Percentiles rank a stretch among this genome's conserved stretches.
Evolutionary conservation across 2,113 vertebrate species (phyloP).

Genomic region (Rhodinocichla rosea): DNA sequence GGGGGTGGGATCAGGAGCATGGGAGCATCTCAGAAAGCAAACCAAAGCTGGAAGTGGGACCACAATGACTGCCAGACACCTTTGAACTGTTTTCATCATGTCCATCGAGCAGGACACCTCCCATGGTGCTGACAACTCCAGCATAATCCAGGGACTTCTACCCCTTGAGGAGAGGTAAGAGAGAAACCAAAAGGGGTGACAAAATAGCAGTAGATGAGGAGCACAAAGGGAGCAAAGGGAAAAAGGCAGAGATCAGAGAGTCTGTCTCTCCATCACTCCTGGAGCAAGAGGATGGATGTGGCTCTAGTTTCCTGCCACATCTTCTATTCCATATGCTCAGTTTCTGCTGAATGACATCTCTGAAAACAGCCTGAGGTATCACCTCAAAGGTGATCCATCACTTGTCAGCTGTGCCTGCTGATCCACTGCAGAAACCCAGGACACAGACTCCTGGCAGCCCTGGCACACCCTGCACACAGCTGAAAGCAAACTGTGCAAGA

Average conservation of each 20-base stretch:
- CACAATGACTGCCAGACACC: background rate
- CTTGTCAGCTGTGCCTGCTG: background rate
- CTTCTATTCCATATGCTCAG: background rate
- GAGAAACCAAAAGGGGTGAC: background rate
- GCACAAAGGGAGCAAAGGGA: background rate
- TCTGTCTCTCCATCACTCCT: background rate
- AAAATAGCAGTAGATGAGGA: background rate
- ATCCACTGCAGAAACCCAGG: background rate
- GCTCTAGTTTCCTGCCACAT: background rate
- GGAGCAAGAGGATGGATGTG: background rate
- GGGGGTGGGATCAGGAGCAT: background rate
- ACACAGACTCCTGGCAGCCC: background rate
- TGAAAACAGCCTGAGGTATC: background rate
- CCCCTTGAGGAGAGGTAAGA: background rate
- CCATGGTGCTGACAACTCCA: background rate
- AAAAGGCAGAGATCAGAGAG: background rate
- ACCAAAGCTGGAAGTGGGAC: background rate
- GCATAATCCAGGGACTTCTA: background rate
- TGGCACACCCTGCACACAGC: background rate
- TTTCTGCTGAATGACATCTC: background rate
- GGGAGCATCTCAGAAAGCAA: background rate
- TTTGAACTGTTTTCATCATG: background rate
- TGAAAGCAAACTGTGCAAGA: background rate
- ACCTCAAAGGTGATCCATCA: background rate
- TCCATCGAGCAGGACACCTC: fast-evolving